Evolutionary conservation across 2,113 vertebrate genomes (phyloP).

Genomic region (Rallus limicola): DNA sequence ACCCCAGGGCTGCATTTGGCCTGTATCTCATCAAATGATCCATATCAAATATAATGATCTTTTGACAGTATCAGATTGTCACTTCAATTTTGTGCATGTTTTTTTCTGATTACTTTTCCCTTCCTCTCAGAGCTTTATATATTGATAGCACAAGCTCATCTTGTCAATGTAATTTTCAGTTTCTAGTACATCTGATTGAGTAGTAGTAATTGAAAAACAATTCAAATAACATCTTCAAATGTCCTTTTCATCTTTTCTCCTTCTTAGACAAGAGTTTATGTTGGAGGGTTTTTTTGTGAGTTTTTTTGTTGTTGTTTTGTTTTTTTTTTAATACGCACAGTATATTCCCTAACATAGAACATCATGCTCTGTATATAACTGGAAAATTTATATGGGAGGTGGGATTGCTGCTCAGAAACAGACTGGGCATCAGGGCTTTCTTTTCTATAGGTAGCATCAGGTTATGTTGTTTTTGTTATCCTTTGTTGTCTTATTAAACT

Average conservation of each 20-base stretch:
- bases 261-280: neutral
- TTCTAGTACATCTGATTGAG: neutral
- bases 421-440: too few relatives aligned
- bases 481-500: too few relatives aligned
- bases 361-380: too few relatives aligned
- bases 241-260: neutral
- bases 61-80: neutral
- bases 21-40: conserved; percentile 19
- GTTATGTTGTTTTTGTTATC: too few relatives aligned
- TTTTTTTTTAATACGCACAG: neutral
- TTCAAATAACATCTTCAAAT: neutral
- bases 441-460: too few relatives aligned
- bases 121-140: neutral
- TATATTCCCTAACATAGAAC: neutral
- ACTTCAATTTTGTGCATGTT: conserved; percentile 8
- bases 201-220: conserved; percentile 3
- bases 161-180: conserved; percentile 4
- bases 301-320: neutral
- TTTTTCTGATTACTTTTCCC: neutral
- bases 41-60: conserved; percentile 16
- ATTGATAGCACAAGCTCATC: neutral
- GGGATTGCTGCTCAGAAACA: too few relatives aligned
- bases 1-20: neutral
- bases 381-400: too few relatives aligned
- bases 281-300: neutral